A percentile compares a stretch with the other conserved stretches of the same genome.
Conservation (phyloP, 2,888 invertebrate genomes). For the Dione juno region DNA sequence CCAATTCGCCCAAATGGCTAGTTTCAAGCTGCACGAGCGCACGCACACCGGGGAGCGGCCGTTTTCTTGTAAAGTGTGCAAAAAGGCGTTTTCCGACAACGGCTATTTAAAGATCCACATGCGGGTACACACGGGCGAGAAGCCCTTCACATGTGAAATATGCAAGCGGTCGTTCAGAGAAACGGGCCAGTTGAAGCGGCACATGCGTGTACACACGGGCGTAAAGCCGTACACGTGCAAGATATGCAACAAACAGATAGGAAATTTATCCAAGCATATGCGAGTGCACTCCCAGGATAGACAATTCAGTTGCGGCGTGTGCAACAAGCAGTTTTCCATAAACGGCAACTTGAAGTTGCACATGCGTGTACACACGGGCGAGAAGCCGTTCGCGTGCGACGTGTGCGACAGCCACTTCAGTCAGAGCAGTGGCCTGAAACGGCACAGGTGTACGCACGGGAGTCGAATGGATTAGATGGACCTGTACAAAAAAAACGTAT, state of each 20-base stretch:
- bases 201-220: constrained; percentile 69
- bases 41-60: constrained; percentile 74
- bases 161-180: constrained; percentile 72
- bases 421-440: constrained; percentile 48
- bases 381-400: constrained; percentile 45
- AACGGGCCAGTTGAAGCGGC: constrained; percentile 69
- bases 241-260: constrained; percentile 74
- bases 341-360: constrained; percentile 48
- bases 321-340: constrained; percentile 48
- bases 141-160: constrained; percentile 67
- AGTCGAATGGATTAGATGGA: constrained; percentile 31
- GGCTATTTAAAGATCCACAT: constrained; percentile 76
- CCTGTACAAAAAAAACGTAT: too few species aligned
- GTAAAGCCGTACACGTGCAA: constrained; percentile 73
- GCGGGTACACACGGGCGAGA: constrained; percentile 72
- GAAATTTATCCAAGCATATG: constrained; percentile 74
- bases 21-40: constrained; percentile 71
- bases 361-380: constrained; percentile 45
- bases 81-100: constrained; percentile 74
- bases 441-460: constrained; percentile 48
- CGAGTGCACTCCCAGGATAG: constrained; percentile 64
- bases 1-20: constrained; percentile 74
- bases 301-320: constrained; percentile 54
- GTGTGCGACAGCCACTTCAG: constrained; percentile 46
- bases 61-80: constrained; percentile 67